Conservation (phyloP, 1,140 invertebrate genomes). For the Drosophila rufa region DNA sequence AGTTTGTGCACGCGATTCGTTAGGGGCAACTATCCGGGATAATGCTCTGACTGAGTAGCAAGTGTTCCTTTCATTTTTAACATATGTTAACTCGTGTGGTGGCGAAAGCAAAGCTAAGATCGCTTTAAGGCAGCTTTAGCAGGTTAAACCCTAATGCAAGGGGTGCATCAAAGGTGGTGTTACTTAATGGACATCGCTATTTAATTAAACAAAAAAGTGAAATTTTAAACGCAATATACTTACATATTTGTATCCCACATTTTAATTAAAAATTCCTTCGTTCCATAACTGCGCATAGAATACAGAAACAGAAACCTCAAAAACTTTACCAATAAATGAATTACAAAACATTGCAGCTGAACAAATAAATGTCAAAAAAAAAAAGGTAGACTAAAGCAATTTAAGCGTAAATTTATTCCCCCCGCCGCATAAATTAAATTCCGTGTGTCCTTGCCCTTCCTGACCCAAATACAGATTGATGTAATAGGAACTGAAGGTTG, state of each 20-base stretch:
- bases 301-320: no score
- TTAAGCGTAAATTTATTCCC: conserved; percentile 3
- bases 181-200: no score
- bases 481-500: conserved; percentile 41
- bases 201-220: no score
- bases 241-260: neutral
- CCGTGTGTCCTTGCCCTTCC: neutral
- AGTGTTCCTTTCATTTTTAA: conserved; percentile 13
- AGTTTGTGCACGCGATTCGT: conserved; percentile 50
- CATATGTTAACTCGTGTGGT: neutral
- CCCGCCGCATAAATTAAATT: conserved; percentile 20
- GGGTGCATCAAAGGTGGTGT: no score
- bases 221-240: no score
- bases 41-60: conserved; percentile 11
- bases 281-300: neutral
- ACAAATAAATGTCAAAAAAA: conserved; percentile 5
- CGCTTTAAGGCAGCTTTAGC: no score
- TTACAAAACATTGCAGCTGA: conserved; percentile 1
- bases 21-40: conserved; percentile 31
- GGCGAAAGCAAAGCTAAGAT: neutral
- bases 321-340: conserved; percentile 6
- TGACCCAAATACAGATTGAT: conserved; percentile 28
- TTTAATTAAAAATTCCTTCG: no score
- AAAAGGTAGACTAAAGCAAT: neutral
- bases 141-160: no score